Base-by-base conservation (phyloP, 1,140 invertebrate genomes). In the Megathymus violae region DNA sequence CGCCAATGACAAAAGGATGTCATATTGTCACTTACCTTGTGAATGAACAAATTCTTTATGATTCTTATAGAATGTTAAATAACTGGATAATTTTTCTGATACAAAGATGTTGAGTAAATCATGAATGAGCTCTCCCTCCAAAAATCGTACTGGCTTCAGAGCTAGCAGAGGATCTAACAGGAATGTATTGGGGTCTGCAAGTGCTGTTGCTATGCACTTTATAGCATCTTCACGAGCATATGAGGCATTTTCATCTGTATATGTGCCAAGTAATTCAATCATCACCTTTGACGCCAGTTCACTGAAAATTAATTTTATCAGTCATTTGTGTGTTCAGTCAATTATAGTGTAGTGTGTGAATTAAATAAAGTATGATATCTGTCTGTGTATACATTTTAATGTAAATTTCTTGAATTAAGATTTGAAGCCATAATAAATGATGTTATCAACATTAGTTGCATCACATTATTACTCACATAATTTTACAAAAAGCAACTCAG, bases 51-150 rank as follows among this genome's bases (percentile, higher is more conserved):
- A 98, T 82, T 99, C 97, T 76, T 97, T 98, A 77, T 99, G 97
- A 75, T 96, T 94, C 73, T 97, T 94, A 85, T 99, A 98, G 84
- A 99, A 99, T 68, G 96, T 93, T 43, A 97, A 92, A 84, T 99
- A 99, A 13, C 96, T 95, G 4, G 95, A 93, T 16, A 99, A 88
- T 87, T 98, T 98, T 74, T 98, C 98, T 31, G 97, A 96, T 0
- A 99, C 98, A 91, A 99, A 99, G 64, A 99, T 97, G 13, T 95
- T 96, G n/a, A 99, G 92, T 31, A 99, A 91, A 91, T 99, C 97
- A 86, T 99, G 96, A 76, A 99, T 98, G 0, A 97, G 93, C 92
- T 99, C 97, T 62, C 98, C 96, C 92, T 99, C 97, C n/a, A 99
- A 91, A 84, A 98, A 98, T 66, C 97, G 94, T 1, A 99, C 98